These are phyloP conservation scores for Volucella bombylans DNA, from an alignment of 2,888 invertebrate species.

Conservation along the genomic window DNA sequence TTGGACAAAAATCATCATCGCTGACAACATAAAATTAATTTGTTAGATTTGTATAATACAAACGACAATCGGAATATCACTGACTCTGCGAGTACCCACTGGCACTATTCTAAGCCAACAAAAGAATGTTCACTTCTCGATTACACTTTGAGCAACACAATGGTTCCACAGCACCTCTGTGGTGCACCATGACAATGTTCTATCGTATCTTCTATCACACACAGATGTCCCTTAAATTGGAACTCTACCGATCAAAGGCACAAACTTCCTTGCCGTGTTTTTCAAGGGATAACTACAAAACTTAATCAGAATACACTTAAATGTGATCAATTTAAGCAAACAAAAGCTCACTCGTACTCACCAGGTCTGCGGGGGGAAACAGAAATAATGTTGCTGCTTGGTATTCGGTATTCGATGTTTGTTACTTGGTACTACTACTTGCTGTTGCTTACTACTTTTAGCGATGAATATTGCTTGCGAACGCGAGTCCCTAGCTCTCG, in stretches of 20 bases:
- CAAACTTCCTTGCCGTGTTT: constrained; percentile 38
- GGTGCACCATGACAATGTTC: not conserved
- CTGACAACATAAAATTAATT: constrained; percentile 45
- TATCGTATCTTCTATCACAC: too few relatives aligned
- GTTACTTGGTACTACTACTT: constrained; percentile 60
- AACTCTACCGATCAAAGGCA: not conserved
- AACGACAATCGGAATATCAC: constrained; percentile 33
- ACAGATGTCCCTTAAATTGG: too few relatives aligned
- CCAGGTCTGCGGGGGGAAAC: constrained; percentile 47
- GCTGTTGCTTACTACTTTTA: constrained; percentile 35
- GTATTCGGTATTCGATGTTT: not conserved
- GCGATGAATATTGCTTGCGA: constrained; percentile 59
- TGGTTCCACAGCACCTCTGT: constrained; percentile 12
- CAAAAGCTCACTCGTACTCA: constrained; percentile 50
- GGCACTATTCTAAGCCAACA: constrained; percentile 68
- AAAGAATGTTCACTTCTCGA: constrained; percentile 69
- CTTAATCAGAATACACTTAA: constrained; percentile 55
- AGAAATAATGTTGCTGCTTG: constrained; percentile 70
- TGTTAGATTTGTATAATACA: constrained; percentile 40
- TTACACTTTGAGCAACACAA: constrained; percentile 60
- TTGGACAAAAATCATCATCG: not conserved
- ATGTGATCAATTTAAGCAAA: constrained; percentile 31
- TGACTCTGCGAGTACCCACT: constrained; percentile 41
- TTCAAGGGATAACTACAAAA: constrained; percentile 47
- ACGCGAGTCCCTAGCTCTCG: constrained; percentile 29